Conservation (phyloP, 2,797 vertebrate genomes). For the Cyprinella venusta region DNA sequence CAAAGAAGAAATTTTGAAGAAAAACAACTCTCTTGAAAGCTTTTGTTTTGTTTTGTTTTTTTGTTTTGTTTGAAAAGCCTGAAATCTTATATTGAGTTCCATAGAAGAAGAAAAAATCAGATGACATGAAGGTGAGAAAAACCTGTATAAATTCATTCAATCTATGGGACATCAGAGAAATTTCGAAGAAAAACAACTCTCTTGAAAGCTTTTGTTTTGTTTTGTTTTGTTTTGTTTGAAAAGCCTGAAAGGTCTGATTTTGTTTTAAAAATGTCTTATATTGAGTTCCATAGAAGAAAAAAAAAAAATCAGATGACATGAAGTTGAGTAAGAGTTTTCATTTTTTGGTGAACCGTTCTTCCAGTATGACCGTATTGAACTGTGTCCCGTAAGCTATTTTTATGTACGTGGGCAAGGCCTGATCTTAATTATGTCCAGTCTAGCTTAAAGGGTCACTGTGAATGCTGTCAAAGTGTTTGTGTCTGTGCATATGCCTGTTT, state of each 20-base stretch:
- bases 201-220: neutral
- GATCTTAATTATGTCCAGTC: constrained; percentile 59
- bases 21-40: neutral
- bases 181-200: neutral
- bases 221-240: neutral
- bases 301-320: neutral
- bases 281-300: neutral
- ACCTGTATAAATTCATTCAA: neutral
- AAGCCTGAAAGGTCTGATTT: neutral
- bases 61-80: neutral
- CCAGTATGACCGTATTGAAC: constrained; percentile 28
- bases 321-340: neutral
- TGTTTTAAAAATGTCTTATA: neutral
- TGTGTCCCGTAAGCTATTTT: constrained; percentile 36
- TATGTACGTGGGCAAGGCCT: constrained; percentile 40
- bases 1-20: neutral
- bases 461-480: constrained; percentile 55
- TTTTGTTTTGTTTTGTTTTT: neutral
- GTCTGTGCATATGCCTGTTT: constrained; percentile 58
- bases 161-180: neutral
- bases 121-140: too few relatives aligned
- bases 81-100: too few relatives aligned
- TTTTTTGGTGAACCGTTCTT: neutral
- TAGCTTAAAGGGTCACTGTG: constrained; percentile 59
- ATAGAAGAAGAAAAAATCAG: too few relatives aligned